These are phyloP conservation scores for Charina bottae DNA, from an alignment of 2,113 vertebrate genomes.

Conservation along the genomic window DNA sequence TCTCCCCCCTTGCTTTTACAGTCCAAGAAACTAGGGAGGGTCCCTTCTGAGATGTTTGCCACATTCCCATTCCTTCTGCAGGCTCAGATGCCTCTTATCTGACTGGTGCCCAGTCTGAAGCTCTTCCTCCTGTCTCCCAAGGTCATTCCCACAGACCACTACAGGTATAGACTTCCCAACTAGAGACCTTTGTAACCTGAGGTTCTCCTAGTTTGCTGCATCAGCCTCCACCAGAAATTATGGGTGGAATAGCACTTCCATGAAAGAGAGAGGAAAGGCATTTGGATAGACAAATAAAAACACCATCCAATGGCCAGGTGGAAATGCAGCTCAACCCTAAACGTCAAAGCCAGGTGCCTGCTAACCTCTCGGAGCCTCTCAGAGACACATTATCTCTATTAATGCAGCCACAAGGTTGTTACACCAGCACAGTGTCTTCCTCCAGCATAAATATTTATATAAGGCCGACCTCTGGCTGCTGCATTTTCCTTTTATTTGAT, in stretches of 20 bases:
- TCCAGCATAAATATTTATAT: constrained; percentile 85
- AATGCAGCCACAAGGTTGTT: constrained; percentile 83
- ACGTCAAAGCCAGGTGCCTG: constrained; percentile 70
- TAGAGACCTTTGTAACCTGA: too few relatives aligned
- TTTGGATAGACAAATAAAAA: not conserved
- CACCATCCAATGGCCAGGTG: constrained; percentile 68
- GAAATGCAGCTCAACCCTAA: constrained; percentile 55
- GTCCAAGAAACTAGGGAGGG: too few relatives aligned
- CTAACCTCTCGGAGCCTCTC: constrained; percentile 70
- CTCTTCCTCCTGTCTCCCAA: too few relatives aligned
- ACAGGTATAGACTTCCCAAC: too few relatives aligned
- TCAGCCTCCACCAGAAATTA: too few relatives aligned
- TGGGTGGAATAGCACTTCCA: too few relatives aligned
- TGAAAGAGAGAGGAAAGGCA: not conserved
- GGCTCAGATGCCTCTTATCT: too few relatives aligned
- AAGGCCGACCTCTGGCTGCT: constrained; percentile 78
- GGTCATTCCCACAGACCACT: too few relatives aligned
- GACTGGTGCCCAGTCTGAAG: too few relatives aligned
- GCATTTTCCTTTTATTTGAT: constrained; percentile 82
- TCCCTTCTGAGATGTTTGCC: too few relatives aligned
- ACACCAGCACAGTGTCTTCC: constrained; percentile 80
- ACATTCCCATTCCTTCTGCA: too few relatives aligned
- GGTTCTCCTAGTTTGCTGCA: not conserved
- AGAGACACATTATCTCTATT: constrained; percentile 82
- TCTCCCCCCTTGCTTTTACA: too few relatives aligned